Base-by-base conservation (phyloP, 2,113 vertebrate species). In the Aegotheles bennettii region DNA sequence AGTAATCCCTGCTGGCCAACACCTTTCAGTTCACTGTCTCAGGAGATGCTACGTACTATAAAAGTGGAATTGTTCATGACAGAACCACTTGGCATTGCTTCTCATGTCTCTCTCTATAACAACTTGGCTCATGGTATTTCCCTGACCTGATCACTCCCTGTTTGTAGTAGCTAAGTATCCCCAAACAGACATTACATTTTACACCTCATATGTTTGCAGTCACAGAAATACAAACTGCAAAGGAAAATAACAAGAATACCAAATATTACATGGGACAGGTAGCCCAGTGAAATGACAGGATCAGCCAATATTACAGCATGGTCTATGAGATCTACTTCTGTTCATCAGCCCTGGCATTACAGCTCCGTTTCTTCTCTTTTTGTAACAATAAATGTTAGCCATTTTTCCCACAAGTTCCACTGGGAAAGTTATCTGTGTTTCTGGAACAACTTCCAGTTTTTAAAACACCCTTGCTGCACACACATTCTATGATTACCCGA, bases 111-210 rank as follows among this genome's bases (percentile, higher is more conserved):
- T 50, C 57, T 51, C 60, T 48, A 0, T 18, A 89, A 73, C n/a
- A 71, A 19, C 71, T 50, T 59, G 57, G n/a, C 43, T 89, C 8
- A 7, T 11, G 36, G 61, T 71, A 53, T 83, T 91, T 89, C 63
- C 65, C 69, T 83, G 74, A 83, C 40, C 67, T 48, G 59, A 69
- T n/a, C 2, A 0, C 14, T 84, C 84, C n/a, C 20, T 88, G 48
- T 76, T 75, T 67, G 40, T 26, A 91, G 64, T 14, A 2, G 57
- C 9, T 63, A 67, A 87, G 43, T 31, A 78, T 71, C 31, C 89
- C 84, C 80, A 61, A 74, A 93, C 82, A 84, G 54, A 87, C 82
- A 85, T 33, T 20, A 26, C 76, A 91, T 91, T 95, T 94, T 79
- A 71, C 11, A 83, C 38, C 57, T 71, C 48, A 11, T 36, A 16